Evolutionary conservation across 2,797 vertebrate species (phyloP).

Genomic region (Chaetodon trifasciatus): DNA sequence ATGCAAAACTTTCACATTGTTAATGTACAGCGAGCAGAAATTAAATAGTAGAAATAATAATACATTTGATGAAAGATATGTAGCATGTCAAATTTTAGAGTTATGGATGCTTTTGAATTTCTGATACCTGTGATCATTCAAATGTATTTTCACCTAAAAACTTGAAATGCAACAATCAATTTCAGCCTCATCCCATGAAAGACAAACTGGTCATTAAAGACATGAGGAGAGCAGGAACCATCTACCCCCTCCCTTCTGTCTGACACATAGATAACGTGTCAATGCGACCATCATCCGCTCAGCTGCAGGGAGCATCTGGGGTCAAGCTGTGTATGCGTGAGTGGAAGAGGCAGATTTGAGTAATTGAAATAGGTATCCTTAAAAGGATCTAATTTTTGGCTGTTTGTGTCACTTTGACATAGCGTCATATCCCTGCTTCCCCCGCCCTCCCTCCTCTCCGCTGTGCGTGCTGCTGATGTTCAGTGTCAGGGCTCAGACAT

Average conservation of each 20-base stretch:
- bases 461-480: constrained; percentile 60
- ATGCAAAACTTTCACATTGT: neutral
- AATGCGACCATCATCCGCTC: constrained; percentile 8
- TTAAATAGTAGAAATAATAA: neutral
- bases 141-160: neutral
- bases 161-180: neutral
- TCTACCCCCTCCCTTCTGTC: constrained; percentile 8
- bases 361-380: constrained; percentile 32
- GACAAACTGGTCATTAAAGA: constrained; percentile 32
- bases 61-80: neutral
- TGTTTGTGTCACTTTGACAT: constrained; percentile 50
- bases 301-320: constrained; percentile 35
- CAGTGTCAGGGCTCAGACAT: constrained; percentile 66
- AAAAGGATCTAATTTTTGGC: constrained; percentile 20
- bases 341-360: constrained; percentile 13
- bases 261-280: constrained; percentile 25
- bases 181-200: neutral
- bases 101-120: neutral
- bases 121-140: neutral
- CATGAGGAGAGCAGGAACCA: constrained; percentile 9
- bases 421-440: constrained; percentile 35
- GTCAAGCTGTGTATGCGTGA: constrained; percentile 35
- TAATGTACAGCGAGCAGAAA: neutral
- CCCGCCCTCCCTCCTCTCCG: constrained; percentile 1
- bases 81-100: neutral